A percentile compares a stretch with the other conserved stretches of the same genome.
These are phyloP conservation scores for Hyles euphorbiae DNA, from an alignment of 1,140 invertebrate species.

Conservation along the genomic window DNA sequence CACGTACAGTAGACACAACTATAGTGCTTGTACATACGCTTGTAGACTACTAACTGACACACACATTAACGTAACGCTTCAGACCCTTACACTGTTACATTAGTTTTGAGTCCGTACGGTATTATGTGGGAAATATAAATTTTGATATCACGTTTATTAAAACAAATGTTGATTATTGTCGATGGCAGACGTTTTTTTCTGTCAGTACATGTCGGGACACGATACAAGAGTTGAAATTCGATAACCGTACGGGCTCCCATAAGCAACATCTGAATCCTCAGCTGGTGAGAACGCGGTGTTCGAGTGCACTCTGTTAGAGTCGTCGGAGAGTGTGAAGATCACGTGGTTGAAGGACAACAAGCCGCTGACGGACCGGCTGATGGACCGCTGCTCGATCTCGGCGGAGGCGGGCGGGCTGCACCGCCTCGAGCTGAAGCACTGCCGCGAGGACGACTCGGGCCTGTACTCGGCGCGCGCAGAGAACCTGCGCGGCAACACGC, in stretches of 20 bases:
- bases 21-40: conserved; percentile 71
- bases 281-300: conserved; percentile 92
- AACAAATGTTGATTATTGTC: too few species aligned
- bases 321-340: conserved; percentile 76
- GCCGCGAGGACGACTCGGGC: conserved; percentile 88
- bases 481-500: conserved; percentile 86
- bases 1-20: conserved; percentile 47
- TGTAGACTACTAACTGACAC: conserved; percentile 64
- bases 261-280: conserved; percentile 68
- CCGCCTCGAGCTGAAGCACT: conserved; percentile 87
- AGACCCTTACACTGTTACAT: conserved; percentile 19
- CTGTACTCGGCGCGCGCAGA: conserved; percentile 94
- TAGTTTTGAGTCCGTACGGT: conserved; percentile 41
- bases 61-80: conserved; percentile 61
- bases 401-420: conserved; percentile 76
- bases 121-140: conserved; percentile 3
- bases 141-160: too few species aligned
- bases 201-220: too few species aligned
- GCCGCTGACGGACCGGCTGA: conserved; percentile 84
- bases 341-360: conserved; percentile 95
- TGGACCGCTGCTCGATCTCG: conserved; percentile 83
- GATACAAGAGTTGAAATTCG: too few species aligned
- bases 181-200: background rate
- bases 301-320: conserved; percentile 83
- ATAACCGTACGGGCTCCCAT: conserved; percentile 45